Conservation (phyloP, 2,113 vertebrate species). For the Mesoclemmys tuberculata region DNA sequence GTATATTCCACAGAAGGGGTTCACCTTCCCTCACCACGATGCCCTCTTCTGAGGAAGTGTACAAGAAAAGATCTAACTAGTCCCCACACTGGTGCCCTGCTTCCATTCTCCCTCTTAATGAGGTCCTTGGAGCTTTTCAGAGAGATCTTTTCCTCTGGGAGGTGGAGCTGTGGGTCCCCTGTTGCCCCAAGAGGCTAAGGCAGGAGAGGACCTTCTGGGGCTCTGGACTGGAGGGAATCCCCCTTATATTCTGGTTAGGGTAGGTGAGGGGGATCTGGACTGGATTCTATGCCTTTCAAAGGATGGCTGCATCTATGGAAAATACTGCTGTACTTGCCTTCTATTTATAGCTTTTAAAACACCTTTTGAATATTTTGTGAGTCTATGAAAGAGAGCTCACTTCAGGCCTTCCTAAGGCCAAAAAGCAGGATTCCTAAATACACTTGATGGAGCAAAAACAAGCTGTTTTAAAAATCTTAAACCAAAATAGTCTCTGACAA, state of each 20-base stretch:
- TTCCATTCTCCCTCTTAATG: neutral
- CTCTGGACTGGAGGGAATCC: neutral
- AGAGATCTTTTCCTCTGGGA: no score
- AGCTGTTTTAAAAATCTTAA: neutral
- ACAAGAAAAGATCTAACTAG: neutral
- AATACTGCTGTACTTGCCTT: neutral
- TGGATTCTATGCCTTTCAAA: fast-evolving
- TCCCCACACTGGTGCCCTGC: neutral
- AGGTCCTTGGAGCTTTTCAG: neutral
- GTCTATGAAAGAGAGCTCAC: neutral
- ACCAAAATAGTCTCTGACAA: neutral
- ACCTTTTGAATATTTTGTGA: neutral
- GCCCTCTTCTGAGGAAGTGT: neutral
- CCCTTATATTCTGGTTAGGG: neutral
- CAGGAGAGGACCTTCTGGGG: neutral
- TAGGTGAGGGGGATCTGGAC: neutral
- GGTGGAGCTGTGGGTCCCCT: neutral
- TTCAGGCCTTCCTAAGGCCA: neutral
- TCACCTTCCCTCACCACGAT: neutral
- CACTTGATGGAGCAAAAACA: neutral
- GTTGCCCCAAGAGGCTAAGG: neutral
- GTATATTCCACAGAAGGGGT: neutral
- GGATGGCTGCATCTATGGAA: neutral
- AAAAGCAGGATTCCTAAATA: neutral
- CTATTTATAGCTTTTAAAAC: neutral